Percentiles rank a stretch among this genome's conserved stretches.
phyloP scores from a whole-genome alignment of 92 coral and sea anemone species.

The Heliopora coerulea region DNA sequence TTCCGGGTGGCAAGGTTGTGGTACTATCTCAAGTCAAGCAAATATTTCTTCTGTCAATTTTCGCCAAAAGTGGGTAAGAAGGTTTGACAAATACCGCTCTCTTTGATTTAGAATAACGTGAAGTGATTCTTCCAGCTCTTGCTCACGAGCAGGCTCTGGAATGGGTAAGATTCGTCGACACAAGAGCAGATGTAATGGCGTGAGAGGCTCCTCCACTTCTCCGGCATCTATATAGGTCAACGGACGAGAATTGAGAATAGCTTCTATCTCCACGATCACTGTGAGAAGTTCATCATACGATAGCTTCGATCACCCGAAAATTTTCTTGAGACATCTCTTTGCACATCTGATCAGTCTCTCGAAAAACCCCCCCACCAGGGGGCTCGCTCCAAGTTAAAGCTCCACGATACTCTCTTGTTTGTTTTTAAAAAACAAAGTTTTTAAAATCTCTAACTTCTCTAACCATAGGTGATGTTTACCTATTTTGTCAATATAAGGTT shows the following conservation, averaged over 20 bases:
- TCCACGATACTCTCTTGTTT: conserved; percentile 12
- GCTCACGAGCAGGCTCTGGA: too few species aligned
- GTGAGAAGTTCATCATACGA: conserved; percentile 1
- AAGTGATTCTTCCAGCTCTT: background rate
- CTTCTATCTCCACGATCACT: background rate
- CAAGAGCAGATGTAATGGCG: too few species aligned
- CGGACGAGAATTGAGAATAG: too few species aligned
- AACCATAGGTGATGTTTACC: too few species aligned
- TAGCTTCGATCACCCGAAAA: conserved; percentile 1
- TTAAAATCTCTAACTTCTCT: too few species aligned
- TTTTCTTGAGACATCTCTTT: conserved; percentile 21
- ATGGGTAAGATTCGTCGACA: too few species aligned
- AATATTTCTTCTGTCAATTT: conserved; percentile 57
- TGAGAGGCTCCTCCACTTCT: too few species aligned
- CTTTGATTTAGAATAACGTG: conserved; percentile 19
- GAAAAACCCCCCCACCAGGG: conserved; percentile 14
- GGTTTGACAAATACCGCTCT: conserved; percentile 18
- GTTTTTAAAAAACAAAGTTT: too few species aligned
- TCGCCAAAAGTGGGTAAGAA: conserved; percentile 39
- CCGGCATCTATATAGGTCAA: too few species aligned
- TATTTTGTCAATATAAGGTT: too few species aligned
- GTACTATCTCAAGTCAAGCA: conserved; percentile 43
- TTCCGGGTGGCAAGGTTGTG: conserved; percentile 33
- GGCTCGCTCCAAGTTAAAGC: conserved; percentile 15
- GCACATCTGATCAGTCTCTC: conserved; percentile 8